These are phyloP conservation scores for Leptopterna dolabrata DNA, from an alignment of 2,888 invertebrate species.

Conservation along the genomic window DNA sequence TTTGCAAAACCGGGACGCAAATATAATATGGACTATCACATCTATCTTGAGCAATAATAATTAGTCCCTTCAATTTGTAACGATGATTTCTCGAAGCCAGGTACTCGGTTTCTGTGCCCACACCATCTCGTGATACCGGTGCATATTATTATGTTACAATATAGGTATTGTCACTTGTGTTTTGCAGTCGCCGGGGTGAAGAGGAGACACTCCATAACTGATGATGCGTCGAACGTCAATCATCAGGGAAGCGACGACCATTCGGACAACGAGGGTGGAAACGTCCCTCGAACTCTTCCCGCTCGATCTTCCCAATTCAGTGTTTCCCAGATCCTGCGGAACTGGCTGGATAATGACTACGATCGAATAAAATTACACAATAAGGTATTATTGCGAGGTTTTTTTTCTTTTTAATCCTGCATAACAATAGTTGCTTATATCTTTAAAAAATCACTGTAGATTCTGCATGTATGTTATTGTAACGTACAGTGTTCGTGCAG, in stretches of 20 bases:
- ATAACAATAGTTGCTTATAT: too few relatives aligned
- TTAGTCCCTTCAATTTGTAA: too few relatives aligned
- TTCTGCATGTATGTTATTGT: too few relatives aligned
- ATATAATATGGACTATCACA: too few relatives aligned
- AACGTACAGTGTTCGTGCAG: too few relatives aligned
- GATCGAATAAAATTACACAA: constrained; percentile 16
- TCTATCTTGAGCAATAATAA: too few relatives aligned
- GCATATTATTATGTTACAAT: not conserved
- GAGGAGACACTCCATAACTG: not conserved
- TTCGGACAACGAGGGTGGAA: constrained; percentile 67
- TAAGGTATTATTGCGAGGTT: not conserved
- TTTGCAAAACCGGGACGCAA: too few relatives aligned
- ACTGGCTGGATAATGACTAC: constrained; percentile 32
- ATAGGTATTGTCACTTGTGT: not conserved
- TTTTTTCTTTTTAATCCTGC: too few relatives aligned
- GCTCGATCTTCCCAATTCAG: constrained; percentile 28
- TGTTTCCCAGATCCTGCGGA: constrained; percentile 8
- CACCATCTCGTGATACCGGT: too few relatives aligned
- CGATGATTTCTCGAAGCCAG: too few relatives aligned
- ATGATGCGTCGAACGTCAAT: not conserved
- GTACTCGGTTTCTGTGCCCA: too few relatives aligned
- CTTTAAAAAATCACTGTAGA: too few relatives aligned
- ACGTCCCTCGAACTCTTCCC: constrained; percentile 21
- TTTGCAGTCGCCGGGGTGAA: not conserved
- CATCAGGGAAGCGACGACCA: constrained; percentile 65